Evolutionary conservation across 2,888 invertebrate species (phyloP).

Genomic region (Antitype chi): DNA sequence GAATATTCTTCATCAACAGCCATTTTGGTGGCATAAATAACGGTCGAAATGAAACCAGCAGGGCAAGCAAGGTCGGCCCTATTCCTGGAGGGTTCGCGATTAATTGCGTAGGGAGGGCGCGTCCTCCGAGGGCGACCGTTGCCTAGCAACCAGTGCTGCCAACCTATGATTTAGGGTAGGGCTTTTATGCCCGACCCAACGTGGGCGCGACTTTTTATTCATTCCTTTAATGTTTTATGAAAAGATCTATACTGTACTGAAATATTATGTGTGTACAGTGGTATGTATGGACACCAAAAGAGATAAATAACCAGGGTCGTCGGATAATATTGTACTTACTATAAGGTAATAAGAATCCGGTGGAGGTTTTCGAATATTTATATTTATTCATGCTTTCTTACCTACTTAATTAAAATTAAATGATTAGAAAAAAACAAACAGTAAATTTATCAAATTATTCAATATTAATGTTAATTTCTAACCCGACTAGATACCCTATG

Average conservation of each 20-base stretch:
- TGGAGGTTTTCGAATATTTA: too few species aligned
- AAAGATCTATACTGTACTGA: background rate
- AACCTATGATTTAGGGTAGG: slow-evolving; percentile 49
- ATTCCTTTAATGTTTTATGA: slow-evolving; percentile 37
- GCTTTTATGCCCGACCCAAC: slow-evolving; percentile 27
- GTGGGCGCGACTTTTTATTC: slow-evolving; percentile 39
- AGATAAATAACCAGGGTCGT: too few species aligned
- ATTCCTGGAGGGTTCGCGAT: slow-evolving; percentile 72
- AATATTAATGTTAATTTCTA: slow-evolving; percentile 1
- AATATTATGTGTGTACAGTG: background rate
- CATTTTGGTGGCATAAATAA: slow-evolving; percentile 52
- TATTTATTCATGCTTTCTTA: too few species aligned
- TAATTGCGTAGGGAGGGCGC: slow-evolving; percentile 72
- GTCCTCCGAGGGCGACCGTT: slow-evolving; percentile 69
- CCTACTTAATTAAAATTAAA: too few species aligned
- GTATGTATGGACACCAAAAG: background rate
- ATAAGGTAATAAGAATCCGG: too few species aligned
- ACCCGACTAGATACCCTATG: background rate
- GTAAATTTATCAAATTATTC: background rate
- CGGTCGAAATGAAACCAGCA: slow-evolving; percentile 66
- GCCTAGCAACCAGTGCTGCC: slow-evolving; percentile 61
- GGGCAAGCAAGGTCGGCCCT: slow-evolving; percentile 67
- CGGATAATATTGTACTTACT: too few species aligned
- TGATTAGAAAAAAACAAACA: too few species aligned
- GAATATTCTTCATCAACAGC: slow-evolving; percentile 24